phyloP scores from a whole-genome alignment of 1,140 invertebrate genomes.

The Halictus rubicundus region DNA sequence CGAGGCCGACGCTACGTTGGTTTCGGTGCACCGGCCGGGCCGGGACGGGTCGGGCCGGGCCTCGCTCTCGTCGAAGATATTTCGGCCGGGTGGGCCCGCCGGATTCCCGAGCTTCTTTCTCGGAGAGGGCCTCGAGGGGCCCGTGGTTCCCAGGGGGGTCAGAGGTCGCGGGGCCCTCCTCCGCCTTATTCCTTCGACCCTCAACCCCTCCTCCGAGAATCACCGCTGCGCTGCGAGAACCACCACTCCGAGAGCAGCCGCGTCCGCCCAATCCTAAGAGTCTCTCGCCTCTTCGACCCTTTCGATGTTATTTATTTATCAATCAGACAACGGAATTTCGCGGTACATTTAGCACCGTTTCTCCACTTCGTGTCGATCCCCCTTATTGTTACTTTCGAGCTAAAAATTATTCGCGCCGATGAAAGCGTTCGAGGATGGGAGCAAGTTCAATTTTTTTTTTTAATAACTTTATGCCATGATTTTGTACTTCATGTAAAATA shows the following conservation, averaged over 20 bases:
- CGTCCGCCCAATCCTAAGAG: slow-evolving; percentile 42
- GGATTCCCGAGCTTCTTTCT: slow-evolving; percentile 61
- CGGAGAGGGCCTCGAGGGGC: slow-evolving; percentile 48
- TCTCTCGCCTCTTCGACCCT: slow-evolving; percentile 12
- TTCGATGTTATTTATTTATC: slow-evolving; percentile 44
- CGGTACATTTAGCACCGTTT: too few species aligned
- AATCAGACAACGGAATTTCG: too few species aligned
- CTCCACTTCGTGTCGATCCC: too few species aligned
- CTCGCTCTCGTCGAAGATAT: slow-evolving; percentile 47
- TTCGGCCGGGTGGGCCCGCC: slow-evolving; percentile 61
- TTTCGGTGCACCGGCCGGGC: background rate
- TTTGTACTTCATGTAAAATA: too few species aligned
- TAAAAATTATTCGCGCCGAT: too few species aligned
- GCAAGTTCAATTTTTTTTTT: too few species aligned
- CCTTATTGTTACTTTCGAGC: too few species aligned
- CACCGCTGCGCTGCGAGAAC: slow-evolving; percentile 22
- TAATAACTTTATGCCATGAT: too few species aligned
- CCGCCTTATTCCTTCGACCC: slow-evolving; percentile 52
- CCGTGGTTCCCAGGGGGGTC: slow-evolving; percentile 61
- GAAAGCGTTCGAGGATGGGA: too few species aligned
- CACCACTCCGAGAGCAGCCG: slow-evolving; percentile 7
- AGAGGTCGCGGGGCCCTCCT: slow-evolving; percentile 65
- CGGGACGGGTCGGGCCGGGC: too few species aligned
- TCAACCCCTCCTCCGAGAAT: background rate
- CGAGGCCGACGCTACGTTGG: background rate